These are phyloP conservation scores for Trissolcus japonicus DNA, from an alignment of 2,888 invertebrate species.

Conservation along the genomic window DNA sequence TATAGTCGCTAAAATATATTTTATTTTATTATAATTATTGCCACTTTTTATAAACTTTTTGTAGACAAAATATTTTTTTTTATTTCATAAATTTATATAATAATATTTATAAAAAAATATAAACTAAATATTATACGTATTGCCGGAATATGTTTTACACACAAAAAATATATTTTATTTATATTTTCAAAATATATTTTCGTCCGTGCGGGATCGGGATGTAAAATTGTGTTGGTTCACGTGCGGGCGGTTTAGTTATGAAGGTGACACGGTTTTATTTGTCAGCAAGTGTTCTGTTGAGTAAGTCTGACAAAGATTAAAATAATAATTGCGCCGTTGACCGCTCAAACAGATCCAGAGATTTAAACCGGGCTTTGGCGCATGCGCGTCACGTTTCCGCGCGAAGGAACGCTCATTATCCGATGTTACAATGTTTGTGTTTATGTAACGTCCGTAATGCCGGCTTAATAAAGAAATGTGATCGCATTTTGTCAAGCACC, in stretches of 20 bases:
- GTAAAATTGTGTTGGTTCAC: constrained; percentile 31
- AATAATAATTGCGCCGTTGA: constrained; percentile 70
- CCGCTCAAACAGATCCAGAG: constrained; percentile 67
- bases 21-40: too few species aligned
- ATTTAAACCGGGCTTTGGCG: constrained; percentile 60
- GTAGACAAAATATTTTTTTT: too few species aligned
- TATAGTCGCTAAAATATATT: too few species aligned
- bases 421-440: constrained; percentile 44
- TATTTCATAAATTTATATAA: too few species aligned
- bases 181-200: too few species aligned
- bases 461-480: constrained; percentile 55
- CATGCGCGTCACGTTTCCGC: constrained; percentile 20
- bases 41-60: too few species aligned
- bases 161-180: too few species aligned
- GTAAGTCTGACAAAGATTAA: constrained; percentile 66
- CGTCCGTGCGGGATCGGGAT: too few species aligned
- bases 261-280: constrained; percentile 37
- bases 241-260: constrained; percentile 34
- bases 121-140: too few species aligned
- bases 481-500: constrained; percentile 50
- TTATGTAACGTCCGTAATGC: constrained; percentile 38
- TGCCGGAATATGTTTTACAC: too few species aligned
- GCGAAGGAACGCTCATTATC: constrained; percentile 40
- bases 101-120: too few species aligned
- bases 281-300: too few species aligned